phyloP scores from a whole-genome alignment of 2,113 vertebrate species.

The Varanus komodoensis region DNA sequence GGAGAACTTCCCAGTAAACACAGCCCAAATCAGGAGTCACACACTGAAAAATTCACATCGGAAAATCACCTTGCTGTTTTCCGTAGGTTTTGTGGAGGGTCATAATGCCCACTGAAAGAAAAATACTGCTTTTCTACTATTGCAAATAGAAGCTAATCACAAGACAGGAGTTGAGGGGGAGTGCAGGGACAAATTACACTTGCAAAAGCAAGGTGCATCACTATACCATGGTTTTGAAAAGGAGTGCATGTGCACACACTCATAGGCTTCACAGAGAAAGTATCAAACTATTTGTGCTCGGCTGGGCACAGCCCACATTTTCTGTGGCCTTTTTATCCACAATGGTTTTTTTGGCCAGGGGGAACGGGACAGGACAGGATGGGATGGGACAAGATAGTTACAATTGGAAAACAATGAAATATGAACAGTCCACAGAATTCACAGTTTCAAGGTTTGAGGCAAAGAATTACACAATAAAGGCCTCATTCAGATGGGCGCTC shows the following conservation, averaged over 20 bases:
- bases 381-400: no score
- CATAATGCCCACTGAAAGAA: background rate
- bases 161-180: background rate
- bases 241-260: background rate
- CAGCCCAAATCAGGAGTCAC: background rate
- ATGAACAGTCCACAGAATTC: no score
- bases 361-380: no score
- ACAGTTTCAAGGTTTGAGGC: no score
- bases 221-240: background rate
- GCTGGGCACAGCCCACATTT: background rate
- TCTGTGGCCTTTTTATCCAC: no score
- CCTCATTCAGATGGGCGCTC: no score
- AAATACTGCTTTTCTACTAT: background rate
- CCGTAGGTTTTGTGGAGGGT: background rate
- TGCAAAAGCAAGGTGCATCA: background rate
- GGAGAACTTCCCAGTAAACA: no score
- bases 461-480: no score
- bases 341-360: no score
- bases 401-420: no score
- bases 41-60: background rate
- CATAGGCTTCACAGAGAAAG: background rate
- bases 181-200: background rate
- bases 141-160: background rate
- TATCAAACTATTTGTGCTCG: background rate
- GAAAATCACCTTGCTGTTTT: background rate